Percentiles rank a stretch among this genome's conserved stretches.
These are phyloP conservation scores for Drosophila setosimentum DNA, from an alignment of 2,888 invertebrate genomes.

Conservation along the genomic window DNA sequence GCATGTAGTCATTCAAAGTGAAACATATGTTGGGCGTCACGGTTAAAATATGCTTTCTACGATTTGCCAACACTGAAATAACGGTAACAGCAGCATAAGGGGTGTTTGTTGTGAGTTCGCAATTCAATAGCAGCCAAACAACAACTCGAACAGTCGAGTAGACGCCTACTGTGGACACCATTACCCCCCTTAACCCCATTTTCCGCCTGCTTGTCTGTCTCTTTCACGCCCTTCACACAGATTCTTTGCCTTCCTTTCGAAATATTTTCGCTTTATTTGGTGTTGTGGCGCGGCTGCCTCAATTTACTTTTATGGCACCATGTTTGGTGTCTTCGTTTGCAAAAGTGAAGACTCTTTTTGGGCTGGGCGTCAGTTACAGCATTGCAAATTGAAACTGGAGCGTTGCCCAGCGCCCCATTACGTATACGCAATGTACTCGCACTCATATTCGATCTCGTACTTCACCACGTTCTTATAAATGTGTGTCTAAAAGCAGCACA, in stretches of 20 bases:
- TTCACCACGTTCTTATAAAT: conserved; percentile 22
- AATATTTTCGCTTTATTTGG: conserved; percentile 41
- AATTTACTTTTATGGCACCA: conserved; percentile 77
- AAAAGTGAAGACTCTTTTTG: conserved; percentile 37
- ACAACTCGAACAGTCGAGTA: conserved; percentile 43
- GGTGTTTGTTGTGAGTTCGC: conserved; percentile 3
- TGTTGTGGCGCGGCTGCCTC: conserved; percentile 49
- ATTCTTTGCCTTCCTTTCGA: conserved; percentile 6
- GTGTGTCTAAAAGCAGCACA: conserved; percentile 21
- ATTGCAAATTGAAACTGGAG: conserved; percentile 73
- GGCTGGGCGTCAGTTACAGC: conserved; percentile 56
- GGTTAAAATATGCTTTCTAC: conserved; percentile 62
- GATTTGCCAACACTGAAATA: conserved; percentile 17
- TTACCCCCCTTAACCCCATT: background rate
- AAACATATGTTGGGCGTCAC: conserved; percentile 78
- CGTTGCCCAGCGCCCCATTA: conserved; percentile 55
- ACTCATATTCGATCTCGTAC: conserved; percentile 16
- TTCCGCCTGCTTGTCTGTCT: background rate
- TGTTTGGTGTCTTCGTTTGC: conserved; percentile 62
- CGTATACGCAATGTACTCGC: conserved; percentile 57
- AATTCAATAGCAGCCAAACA: conserved; percentile 50
- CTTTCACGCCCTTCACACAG: conserved; percentile 23
- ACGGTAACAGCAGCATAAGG: conserved; percentile 10
- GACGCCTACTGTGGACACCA: conserved; percentile 7
- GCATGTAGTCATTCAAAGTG: conserved; percentile 71